Base-by-base conservation (phyloP, 2,888 invertebrate species). In the Tortricodes alternella region DNA sequence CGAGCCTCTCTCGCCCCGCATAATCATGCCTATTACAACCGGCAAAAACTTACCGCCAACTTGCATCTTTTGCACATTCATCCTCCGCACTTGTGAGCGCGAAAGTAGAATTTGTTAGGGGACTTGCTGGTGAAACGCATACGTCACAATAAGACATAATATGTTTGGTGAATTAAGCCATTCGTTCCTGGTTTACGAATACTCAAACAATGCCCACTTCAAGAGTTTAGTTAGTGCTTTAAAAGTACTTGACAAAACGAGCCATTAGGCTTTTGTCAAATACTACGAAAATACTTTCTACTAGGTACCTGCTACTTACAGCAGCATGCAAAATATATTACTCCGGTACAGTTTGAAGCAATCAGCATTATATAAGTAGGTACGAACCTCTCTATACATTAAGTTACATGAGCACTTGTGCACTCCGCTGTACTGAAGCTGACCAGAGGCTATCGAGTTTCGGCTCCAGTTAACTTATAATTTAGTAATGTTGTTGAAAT, bases 391-490 rank as follows among this genome's bases (percentile, higher is more conserved):
- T 21, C 13, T 11, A 23, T 15, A 37, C 24, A 34, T 23, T 13
- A n/a, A 35, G 32, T 18, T 7, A 44, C 18, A 11, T n/a, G 44
- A 44, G 16, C 48, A 41, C 27, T 55, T 56, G 63, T 70, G 70
- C 63, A 46, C 29, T 34, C 55, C 49, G 66, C 58, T 71, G 64
- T 76, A 78, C 74, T 80, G 73, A 71, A 75, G 72, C 67, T 82
- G 84, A 82, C 85, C 88, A 79, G 78, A 73, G 83, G 81, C 80
- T 85, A 88, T 87, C 85, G 67, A 76, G 79, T 85, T 88, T 88
- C 85, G 69, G 78, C 78, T 83, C 71, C 83, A 88, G 75, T 86
- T 75, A 76, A 78, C 85, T 74, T 76, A 78, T 82, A 80, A 83
- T 80, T 78, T 76, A 75, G 66, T 73, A 65, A 68, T 64, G 67